Percentiles rank a stretch among this genome's conserved stretches.
phyloP scores from a whole-genome alignment of 2,113 vertebrate species.

The Datnioides undecimradiatus region DNA sequence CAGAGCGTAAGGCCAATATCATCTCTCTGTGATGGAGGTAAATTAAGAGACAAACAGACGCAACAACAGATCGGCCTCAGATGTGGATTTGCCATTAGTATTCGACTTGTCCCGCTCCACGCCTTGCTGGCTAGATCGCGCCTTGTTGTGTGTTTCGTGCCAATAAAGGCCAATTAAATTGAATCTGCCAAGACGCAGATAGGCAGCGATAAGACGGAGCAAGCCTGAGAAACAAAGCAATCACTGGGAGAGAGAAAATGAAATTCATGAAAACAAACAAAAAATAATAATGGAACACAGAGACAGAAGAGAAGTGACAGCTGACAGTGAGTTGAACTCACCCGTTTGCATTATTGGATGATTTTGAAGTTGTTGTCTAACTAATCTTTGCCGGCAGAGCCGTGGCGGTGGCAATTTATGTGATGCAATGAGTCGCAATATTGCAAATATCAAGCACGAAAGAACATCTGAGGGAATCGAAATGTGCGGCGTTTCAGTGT shows the following conservation, averaged over 20 bases:
- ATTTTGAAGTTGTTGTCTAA: conserved; percentile 6
- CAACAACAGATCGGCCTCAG: not conserved
- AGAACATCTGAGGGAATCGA: not conserved
- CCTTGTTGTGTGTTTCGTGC: conserved; percentile 10
- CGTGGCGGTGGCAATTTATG: not conserved
- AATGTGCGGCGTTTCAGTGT: not conserved
- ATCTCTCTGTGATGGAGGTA: not conserved
- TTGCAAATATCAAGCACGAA: not conserved
- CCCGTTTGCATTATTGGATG: not conserved
- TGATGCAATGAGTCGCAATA: conserved; percentile 20
- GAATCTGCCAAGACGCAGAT: conserved; percentile 22
- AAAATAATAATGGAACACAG: not conserved
- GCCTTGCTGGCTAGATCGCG: conserved; percentile 1
- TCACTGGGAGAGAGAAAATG: not conserved
- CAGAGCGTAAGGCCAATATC: not conserved
- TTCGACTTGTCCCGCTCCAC: not conserved
- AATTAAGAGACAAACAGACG: conserved; percentile 30
- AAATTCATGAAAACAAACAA: not conserved
- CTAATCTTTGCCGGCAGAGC: conserved; percentile 7
- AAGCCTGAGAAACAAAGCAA: conserved; percentile 17
- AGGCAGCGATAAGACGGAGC: conserved; percentile 4
- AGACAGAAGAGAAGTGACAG: not conserved
- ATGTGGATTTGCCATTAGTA: conserved; percentile 19
- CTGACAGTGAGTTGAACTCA: not conserved
- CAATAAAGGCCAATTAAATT: conserved; percentile 45